These are phyloP conservation scores for Enoplosus armatus DNA, from an alignment of 2,797 vertebrate genomes.

Conservation along the genomic window DNA sequence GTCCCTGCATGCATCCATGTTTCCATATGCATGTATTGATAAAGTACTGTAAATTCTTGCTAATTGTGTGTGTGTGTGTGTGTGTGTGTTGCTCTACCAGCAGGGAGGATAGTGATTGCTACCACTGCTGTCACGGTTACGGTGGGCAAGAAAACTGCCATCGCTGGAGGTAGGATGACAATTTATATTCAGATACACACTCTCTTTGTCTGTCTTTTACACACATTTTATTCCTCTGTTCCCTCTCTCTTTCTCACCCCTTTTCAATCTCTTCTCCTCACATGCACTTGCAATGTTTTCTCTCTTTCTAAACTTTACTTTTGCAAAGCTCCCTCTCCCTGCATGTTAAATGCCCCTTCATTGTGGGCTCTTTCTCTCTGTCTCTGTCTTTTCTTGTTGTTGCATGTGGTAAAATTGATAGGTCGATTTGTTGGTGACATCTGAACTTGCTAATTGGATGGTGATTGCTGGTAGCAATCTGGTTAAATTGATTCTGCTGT, in stretches of 20 bases:
- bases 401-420: neutral
- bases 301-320: neutral
- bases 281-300: neutral
- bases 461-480: neutral
- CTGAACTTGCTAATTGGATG: slow-evolving; percentile 7
- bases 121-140: slow-evolving; percentile 91
- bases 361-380: neutral
- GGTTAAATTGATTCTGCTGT: neutral
- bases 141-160: slow-evolving; percentile 89
- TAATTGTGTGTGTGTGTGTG: slow-evolving; percentile 42
- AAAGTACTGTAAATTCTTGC: neutral
- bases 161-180: slow-evolving; percentile 93
- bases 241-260: neutral
- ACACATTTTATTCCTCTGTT: neutral
- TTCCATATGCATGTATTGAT: slow-evolving; percentile 13
- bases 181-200: neutral
- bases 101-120: slow-evolving; percentile 86
- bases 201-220: slow-evolving; percentile 9
- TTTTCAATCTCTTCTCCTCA: slow-evolving; percentile 2
- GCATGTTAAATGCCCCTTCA: neutral
- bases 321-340: neutral
- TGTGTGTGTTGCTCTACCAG: slow-evolving; percentile 78
- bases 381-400: neutral
- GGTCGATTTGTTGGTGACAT: slow-evolving; percentile 13
- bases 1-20: slow-evolving; percentile 9